Conservation (phyloP, 2,113 vertebrate species). For the Chloroceryle aenea region DNA sequence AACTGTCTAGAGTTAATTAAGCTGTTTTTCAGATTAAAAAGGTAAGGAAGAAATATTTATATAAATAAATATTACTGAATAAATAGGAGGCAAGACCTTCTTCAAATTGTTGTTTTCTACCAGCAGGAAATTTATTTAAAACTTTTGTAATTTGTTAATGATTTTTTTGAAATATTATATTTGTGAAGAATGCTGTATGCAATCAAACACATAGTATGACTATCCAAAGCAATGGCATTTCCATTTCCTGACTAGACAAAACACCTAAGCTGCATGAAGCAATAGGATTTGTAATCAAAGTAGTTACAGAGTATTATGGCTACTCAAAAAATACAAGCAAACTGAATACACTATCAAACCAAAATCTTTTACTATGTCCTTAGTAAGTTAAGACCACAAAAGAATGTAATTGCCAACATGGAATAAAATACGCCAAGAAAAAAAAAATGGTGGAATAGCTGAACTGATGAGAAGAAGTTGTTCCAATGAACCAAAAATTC, state of each 20-base stretch:
- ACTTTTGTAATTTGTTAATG: not conserved
- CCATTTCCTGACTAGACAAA: not conserved
- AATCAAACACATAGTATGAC: not conserved
- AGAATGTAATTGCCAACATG: not conserved
- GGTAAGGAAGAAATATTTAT: not conserved
- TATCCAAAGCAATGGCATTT: not conserved
- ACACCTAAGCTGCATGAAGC: not conserved
- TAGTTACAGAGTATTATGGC: not conserved
- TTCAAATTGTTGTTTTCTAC: not conserved
- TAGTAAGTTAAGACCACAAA: not conserved
- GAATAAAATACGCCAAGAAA: not conserved
- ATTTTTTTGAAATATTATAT: not conserved
- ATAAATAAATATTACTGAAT: not conserved
- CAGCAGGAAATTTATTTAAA: not conserved
- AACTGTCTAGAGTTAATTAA: not conserved
- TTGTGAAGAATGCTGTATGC: not conserved
- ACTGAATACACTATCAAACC: not conserved
- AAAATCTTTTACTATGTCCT: not conserved
- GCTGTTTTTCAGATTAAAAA: not conserved
- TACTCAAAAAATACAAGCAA: not conserved
- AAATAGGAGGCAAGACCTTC: not conserved
- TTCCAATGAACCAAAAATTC: slow-evolving; percentile 33
- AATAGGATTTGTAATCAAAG: not conserved
- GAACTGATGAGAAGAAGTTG: not conserved
- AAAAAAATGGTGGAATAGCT: not conserved